Evolutionary conservation across 2,113 vertebrate species (phyloP), one percentile per base, ranked within the genome.

Genomic region (Cervus canadensis): DNA sequence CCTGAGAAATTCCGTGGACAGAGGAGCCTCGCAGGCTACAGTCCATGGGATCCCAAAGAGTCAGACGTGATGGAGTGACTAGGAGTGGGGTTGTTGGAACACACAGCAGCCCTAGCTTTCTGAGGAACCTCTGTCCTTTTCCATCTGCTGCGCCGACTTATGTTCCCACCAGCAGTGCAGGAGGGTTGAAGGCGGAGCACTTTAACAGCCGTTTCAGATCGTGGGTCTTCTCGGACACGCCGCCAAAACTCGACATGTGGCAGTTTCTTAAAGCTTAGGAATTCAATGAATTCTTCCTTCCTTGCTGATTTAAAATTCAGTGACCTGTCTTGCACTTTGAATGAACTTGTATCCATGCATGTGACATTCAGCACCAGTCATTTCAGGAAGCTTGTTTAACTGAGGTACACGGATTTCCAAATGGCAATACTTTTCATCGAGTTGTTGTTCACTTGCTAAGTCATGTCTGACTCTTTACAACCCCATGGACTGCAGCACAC

Each of bases 201-300:
- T 23, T 10, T 28, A 23, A 2, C 5, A 9, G 40, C 71, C 26
- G 0, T 45, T 79, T 60, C 82, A 26, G 26, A 25, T 4, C 28
- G 10, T 6, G n/a, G 10, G 1, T 16, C 40, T 62, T 15, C 52
- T 9, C 19, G 2, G 40, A 3, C 7, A 7, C n/a, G 10, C 0
- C 48, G 43, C 40, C 28, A 7, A 36, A 45, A 19, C 33, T 25
- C 11, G 48, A 3, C 83, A 0, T 0, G 16, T 26, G 86, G 7
- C 45, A 7, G 52, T 26, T 23, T 13, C 48, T 12, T 4, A 26
- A n/a, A 48, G 10, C 43, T 45, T 4, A 19, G 30, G 40, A 1
- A 21, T 3, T 19, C 40, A 3, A 0, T 9, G 5, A 5, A 8
- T 16, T 26, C 36, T 28, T 7, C 54, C 78, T 71, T 19, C 57